Evolutionary conservation across 2,113 vertebrate genomes (phyloP), one percentile per base, ranked within the genome.

Genomic region (Eurypyga helias): DNA sequence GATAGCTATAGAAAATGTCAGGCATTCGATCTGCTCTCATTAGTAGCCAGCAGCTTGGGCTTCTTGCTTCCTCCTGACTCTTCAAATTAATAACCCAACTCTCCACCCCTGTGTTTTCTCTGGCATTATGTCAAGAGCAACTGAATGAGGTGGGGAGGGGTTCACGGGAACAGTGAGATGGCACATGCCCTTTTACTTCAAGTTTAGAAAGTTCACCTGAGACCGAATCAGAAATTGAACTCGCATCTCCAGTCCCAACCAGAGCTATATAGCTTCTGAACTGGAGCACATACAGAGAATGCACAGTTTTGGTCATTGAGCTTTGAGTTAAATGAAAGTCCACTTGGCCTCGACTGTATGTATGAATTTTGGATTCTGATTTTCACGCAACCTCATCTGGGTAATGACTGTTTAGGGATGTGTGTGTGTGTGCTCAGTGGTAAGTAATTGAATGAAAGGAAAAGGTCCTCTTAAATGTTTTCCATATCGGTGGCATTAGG

Each of bases 61-160:
- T 90, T 92, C 96, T 93, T 86, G 72, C 76, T 96, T 97, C 95
- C 92, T 96, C 60, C n/a, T 90, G 69, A 55, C 69, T 96, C 58
- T 65, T 84, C 76, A 86, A 58, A 92, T 92, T 90, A 96, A 96
- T 93, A 94, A 84, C 64, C 61, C 57, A 79, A 7, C 38, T 87
- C 69, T 94, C 92, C 33, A n/a, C 79, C 67, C 57, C 83, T 78
- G 51, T 95, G 94, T 88, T 96, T 97, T 94, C 57, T 82, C 96
- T 97, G 95, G 94, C 92, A 20, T 93, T 71, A 33, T 78, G 77
- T 93, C 90, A 95, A 52, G 48, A 93, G 21, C 21, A 66, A 60
- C 55, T 36, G 52, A 94, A 95, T 80, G 88, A 94, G 48, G 94
- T 96, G 86, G 81, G 88, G 79, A 89, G 51, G 36, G 33, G 38